Conservation (phyloP, 2,113 vertebrate species). For the Gymnobelideus leadbeateri region DNA sequence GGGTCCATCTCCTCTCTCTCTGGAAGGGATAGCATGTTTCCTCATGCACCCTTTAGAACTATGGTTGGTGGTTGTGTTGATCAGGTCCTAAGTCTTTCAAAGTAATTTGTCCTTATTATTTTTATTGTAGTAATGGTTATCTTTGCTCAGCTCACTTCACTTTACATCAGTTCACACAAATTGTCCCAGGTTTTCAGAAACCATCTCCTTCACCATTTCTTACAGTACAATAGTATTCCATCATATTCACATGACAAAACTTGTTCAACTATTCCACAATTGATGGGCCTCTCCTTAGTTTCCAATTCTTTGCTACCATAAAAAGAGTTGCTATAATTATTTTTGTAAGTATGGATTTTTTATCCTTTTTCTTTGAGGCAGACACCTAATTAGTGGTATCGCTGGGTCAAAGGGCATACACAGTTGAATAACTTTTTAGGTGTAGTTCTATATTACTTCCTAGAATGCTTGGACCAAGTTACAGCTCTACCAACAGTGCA, state of each 20-base stretch:
- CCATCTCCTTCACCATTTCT: background rate
- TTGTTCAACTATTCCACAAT: background rate
- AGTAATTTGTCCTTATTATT: background rate
- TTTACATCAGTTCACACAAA: background rate
- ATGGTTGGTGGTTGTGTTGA: background rate
- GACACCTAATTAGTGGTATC: background rate
- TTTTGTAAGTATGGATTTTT: background rate
- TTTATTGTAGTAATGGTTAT: background rate
- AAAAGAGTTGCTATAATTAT: background rate
- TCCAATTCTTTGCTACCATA: background rate
- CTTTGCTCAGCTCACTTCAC: background rate
- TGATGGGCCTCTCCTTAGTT: background rate
- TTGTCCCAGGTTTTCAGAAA: background rate
- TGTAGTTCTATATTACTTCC: background rate
- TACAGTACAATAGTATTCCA: background rate
- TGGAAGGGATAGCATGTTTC: background rate
- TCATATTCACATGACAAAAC: background rate
- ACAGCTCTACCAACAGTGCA: background rate
- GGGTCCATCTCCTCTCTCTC: background rate
- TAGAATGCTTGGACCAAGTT: background rate
- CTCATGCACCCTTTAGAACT: background rate
- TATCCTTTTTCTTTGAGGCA: background rate
- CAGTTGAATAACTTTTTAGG: background rate
- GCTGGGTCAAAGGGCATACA: background rate
- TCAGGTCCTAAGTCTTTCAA: background rate